phyloP scores from a whole-genome alignment of 2,113 vertebrate genomes.

The Hassar affinis region DNA sequence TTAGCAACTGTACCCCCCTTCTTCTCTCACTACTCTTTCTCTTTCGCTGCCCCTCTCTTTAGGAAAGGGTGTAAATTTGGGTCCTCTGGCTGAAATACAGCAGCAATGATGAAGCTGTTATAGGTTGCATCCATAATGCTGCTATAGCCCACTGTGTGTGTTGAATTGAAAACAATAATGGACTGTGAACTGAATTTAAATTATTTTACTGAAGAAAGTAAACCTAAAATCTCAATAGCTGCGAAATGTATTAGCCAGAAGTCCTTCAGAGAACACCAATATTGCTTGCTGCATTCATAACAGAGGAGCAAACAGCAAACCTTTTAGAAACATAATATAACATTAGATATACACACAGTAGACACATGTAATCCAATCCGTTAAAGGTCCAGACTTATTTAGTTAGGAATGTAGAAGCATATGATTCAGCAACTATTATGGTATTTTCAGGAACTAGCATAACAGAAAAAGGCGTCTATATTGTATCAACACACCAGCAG shows the following conservation, averaged over 20 bases:
- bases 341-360: slow-evolving; percentile 9
- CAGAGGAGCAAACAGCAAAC: neutral
- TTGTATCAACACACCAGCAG: neutral
- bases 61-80: slow-evolving; percentile 38
- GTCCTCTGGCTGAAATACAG: slow-evolving; percentile 42
- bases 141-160: neutral
- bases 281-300: neutral
- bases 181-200: slow-evolving; percentile 1
- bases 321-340: neutral
- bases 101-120: slow-evolving; percentile 31
- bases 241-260: neutral
- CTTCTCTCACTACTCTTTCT: slow-evolving; percentile 4
- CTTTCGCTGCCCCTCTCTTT: slow-evolving; percentile 58
- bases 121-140: slow-evolving; percentile 24
- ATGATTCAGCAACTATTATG: slow-evolving; percentile 3
- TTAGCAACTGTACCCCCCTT: neutral
- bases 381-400: slow-evolving; percentile 16
- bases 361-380: slow-evolving; percentile 4
- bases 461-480: neutral
- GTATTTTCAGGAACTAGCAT: slow-evolving; percentile 1
- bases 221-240: neutral
- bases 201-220: neutral
- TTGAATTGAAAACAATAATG: slow-evolving; percentile 30
- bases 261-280: neutral
- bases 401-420: slow-evolving; percentile 3